These are phyloP conservation scores for Cavia aperea DNA, from an alignment of 2,113 vertebrate genomes.

Conservation along the genomic window DNA sequence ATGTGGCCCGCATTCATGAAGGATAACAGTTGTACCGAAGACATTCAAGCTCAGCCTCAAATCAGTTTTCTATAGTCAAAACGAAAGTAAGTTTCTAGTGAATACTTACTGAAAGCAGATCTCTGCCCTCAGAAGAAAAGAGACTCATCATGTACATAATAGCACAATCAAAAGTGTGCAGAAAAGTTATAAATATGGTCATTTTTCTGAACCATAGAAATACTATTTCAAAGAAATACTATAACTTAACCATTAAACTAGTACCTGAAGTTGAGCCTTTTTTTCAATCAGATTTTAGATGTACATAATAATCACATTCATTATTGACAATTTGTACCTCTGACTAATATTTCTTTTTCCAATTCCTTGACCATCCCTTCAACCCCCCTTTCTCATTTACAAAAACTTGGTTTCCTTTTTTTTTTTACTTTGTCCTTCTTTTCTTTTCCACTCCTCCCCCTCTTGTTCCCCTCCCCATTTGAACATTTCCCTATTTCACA, in stretches of 20 bases:
- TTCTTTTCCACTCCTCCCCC: not conserved
- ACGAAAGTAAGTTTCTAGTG: slow-evolving; percentile 58
- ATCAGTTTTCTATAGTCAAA: slow-evolving; percentile 47
- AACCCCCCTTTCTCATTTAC: not conserved
- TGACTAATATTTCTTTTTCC: not conserved
- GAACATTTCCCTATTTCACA: not conserved
- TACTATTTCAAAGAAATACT: slow-evolving; percentile 83
- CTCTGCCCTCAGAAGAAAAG: slow-evolving; percentile 68
- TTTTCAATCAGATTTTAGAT: not conserved
- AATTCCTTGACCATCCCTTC: not conserved
- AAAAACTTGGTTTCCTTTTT: not conserved
- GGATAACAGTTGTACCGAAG: slow-evolving; percentile 53
- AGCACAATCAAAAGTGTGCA: slow-evolving; percentile 72
- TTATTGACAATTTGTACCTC: not conserved
- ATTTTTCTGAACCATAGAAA: slow-evolving; percentile 79
- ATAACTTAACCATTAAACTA: slow-evolving; percentile 77
- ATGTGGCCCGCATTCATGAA: slow-evolving; percentile 54
- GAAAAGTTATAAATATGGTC: slow-evolving; percentile 75
- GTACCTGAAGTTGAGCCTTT: slow-evolving; percentile 78
- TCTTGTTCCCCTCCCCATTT: not conserved
- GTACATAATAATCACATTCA: not conserved
- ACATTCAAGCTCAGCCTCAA: slow-evolving; percentile 32
- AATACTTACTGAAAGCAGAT: slow-evolving; percentile 69
- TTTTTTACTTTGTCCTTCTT: not conserved
- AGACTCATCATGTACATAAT: slow-evolving; percentile 74